Evolutionary conservation across 1,140 invertebrate species (phyloP).

Genomic region (Drosophila kurseongensis): DNA sequence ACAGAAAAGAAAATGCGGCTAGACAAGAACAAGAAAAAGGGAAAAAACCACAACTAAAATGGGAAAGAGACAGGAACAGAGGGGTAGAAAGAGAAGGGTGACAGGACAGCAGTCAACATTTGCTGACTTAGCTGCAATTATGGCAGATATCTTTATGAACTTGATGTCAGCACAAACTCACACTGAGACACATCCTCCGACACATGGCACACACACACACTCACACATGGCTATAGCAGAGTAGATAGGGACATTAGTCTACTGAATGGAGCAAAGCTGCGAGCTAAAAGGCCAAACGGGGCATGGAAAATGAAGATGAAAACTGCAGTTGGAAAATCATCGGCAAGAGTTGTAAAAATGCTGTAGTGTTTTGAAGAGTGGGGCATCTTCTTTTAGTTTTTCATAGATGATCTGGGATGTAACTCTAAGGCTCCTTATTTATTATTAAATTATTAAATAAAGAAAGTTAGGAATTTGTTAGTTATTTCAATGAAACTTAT

Average conservation of each 20-base stretch:
- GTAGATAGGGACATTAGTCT: conserved; percentile 4
- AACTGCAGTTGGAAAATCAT: conserved; percentile 10
- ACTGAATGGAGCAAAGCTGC: conserved; percentile 6
- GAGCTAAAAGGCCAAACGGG: conserved; percentile 19
- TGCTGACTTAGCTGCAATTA: conserved; percentile 67
- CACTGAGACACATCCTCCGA: conserved; percentile 20
- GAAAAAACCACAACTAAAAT: not conserved
- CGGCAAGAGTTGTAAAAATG: not conserved
- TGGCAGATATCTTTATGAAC: conserved; percentile 72
- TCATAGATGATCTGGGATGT: not conserved
- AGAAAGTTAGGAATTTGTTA: too few species aligned
- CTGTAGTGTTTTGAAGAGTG: not conserved
- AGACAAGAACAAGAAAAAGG: conserved; percentile 17
- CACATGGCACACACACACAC: conserved; percentile 16
- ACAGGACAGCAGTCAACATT: conserved; percentile 48
- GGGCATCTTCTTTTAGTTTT: not conserved
- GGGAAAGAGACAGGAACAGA: not conserved
- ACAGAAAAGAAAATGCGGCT: conserved; percentile 51
- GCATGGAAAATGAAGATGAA: conserved; percentile 34
- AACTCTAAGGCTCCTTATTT: too few species aligned
- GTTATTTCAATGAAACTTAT: too few species aligned
- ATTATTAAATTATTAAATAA: too few species aligned
- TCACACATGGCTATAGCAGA: not conserved
- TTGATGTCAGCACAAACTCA: conserved; percentile 49
- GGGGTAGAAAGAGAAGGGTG: too few species aligned